phyloP scores from a whole-genome alignment of 2,888 invertebrate genomes.

The Augochlorella aurata region DNA sequence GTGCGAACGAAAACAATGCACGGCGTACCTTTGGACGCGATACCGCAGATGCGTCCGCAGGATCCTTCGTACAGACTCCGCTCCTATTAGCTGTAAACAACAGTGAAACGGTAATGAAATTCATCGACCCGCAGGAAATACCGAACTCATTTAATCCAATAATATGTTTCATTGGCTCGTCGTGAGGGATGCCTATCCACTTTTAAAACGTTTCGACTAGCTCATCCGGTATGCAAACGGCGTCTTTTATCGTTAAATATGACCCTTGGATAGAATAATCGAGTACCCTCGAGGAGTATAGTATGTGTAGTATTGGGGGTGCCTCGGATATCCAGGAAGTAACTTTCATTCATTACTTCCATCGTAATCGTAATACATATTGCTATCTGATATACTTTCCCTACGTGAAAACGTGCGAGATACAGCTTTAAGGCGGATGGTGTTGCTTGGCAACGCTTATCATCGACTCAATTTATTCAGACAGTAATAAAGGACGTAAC shows the following conservation, averaged over 20 bases:
- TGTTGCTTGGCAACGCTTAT: background rate
- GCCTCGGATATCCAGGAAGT: background rate
- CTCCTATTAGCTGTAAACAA: conserved; percentile 32
- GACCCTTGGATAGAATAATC: background rate
- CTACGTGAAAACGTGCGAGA: background rate
- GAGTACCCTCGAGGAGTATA: background rate
- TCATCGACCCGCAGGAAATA: conserved; percentile 39
- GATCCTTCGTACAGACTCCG: conserved; percentile 10
- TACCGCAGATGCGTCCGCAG: conserved; percentile 2
- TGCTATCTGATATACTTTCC: background rate
- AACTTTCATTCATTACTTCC: background rate
- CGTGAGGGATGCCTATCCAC: background rate
- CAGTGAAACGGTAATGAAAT: conserved; percentile 32
- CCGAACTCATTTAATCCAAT: background rate
- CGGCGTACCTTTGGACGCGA: conserved; percentile 27
- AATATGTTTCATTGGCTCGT: background rate
- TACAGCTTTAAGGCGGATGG: background rate
- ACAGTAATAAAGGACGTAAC: background rate
- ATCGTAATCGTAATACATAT: background rate
- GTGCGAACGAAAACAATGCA: conserved; percentile 61
- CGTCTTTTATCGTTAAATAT: background rate
- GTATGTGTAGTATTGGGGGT: background rate
- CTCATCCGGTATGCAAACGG: background rate
- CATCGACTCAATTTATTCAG: background rate
- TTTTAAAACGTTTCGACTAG: background rate